Evolutionary conservation across 2,113 vertebrate genomes (phyloP), one percentile per base, ranked within the genome.

Genomic region (Phodopus roborovskii): DNA sequence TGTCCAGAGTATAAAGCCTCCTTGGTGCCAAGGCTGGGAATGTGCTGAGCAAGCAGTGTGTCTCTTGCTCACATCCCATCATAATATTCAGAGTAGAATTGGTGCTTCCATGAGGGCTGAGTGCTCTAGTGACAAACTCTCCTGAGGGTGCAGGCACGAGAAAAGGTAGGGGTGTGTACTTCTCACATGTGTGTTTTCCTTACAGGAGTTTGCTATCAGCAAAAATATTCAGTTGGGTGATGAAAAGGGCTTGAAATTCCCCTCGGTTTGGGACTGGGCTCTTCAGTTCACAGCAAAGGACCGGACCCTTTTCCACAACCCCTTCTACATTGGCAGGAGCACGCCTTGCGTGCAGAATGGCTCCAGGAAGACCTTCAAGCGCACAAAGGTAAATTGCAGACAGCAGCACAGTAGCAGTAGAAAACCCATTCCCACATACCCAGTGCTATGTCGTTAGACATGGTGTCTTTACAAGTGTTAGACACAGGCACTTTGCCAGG

Each of bases 221-320:
- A 99, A 99, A 98, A 99, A 99, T 33, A 99, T 99, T 97, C 99
- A 99, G 48, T 95, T 99, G 97, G 99, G 99, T 58, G 99, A 99
- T 88, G 99, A 99, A 95, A 99, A 99, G 88, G 98, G 98, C 81
- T 98, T 99, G 75, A 98, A 87, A 81, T 99, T 99, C 96, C 99
- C 99, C 16, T 99, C 99, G 3, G 99, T 99, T 48, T 99, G 99
- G 99, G 99, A 99, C 97, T 99, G 99, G 99, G 99, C 99, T 4
- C 99, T 99, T 28, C 99, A 99, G 98, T 99, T 99, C 88, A 98
- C 99, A 4, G 96, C 97, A 13, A 99, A 98, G 98, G 99, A 99
- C 92, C 98, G 99, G 90, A 98, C 99, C 66, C 99, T 99, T 56
- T 99, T 99, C 96, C 99, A 99, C 98, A 99, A 99, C 97, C 99